Conservation (phyloP, 2,888 invertebrate species). For the Aspidiotus destructor region DNA sequence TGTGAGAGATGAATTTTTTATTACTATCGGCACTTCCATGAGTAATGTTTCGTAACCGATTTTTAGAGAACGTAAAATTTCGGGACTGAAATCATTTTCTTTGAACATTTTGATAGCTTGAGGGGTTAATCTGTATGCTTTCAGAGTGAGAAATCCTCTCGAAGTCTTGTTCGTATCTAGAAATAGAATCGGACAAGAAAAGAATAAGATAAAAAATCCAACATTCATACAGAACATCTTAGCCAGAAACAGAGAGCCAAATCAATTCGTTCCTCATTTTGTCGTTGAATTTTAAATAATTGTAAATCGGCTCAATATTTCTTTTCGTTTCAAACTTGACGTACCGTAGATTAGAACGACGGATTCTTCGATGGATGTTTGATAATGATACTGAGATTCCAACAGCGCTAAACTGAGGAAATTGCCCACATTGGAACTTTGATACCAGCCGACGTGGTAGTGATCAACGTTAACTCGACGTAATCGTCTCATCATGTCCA, state of each 20-base stretch:
- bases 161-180: conserved; percentile 87
- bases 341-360: conserved; percentile 91
- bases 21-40: conserved; percentile 90
- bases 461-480: conserved; percentile 95
- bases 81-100: conserved; percentile 87
- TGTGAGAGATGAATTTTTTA: conserved; percentile 90
- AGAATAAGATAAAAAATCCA: not conserved
- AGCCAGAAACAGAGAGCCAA: too few species aligned
- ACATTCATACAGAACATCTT: not conserved
- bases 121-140: conserved; percentile 91
- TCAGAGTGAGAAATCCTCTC: conserved; percentile 86
- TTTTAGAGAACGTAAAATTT: conserved; percentile 74
- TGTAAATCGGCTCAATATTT: not conserved
- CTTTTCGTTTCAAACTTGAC: not conserved
- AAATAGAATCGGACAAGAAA: conserved; percentile 29
- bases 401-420: conserved; percentile 86
- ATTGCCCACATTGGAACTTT: conserved; percentile 95
- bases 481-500: conserved; percentile 90
- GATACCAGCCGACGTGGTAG: conserved; percentile 99
- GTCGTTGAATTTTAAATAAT: not conserved
- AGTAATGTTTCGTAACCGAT: conserved; percentile 91
- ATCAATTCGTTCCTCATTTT: too few species aligned
- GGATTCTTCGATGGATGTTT: conserved; percentile 95
- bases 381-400: conserved; percentile 96
- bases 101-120: conserved; percentile 94